Evolutionary conservation across 2,113 vertebrate genomes (phyloP), one percentile per base, ranked within the genome.

Genomic region (Sinocyclocheilus anophthalmus): DNA sequence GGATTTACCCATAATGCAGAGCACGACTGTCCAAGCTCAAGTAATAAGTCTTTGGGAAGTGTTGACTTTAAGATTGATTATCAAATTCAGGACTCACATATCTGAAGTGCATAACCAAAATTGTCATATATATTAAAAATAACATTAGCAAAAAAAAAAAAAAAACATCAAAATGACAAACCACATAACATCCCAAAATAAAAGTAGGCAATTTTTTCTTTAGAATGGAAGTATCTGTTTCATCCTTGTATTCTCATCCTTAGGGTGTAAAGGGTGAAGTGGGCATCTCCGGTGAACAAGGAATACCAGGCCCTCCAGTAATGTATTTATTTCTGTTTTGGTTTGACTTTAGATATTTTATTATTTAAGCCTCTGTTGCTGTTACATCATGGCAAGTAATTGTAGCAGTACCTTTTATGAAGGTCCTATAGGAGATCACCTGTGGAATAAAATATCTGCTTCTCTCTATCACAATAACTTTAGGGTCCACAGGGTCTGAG

Each of bases 271-370:
- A 94, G 87, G 98, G 98, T 87, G 96, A 96, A 0, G 26, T 95
- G 2, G 98, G 98, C 3, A 92, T 93, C 90, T 97, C 97, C 0
- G 97, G 97, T 90, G 97, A 99, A 81, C 97, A 98, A 95, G 97
- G 97, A 69, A 94, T 98, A 69, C 97, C 97, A n/a, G 97, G 98
- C 91, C 96, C 97, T 18, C 94, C 95, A 93, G 97, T 99, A 97
- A 93, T 37, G 86, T 85, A 90, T 89, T 90, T 75, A 77, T 84
- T 90, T 85, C 67, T 69, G 16, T 87, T 83, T 10, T 61, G 20
- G 55, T 81, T 80, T 65, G 59, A 14, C 55, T 59, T 59, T 59
- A 22, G 20, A 59, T 2, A 55, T 85, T 73, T 70, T 24, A 63
- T n/a, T 24, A 3, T 50, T 63, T 72, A 10, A 53, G 61, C 12